phyloP scores from a whole-genome alignment of 2,113 vertebrate genomes.

The Calidris pygmaea region DNA sequence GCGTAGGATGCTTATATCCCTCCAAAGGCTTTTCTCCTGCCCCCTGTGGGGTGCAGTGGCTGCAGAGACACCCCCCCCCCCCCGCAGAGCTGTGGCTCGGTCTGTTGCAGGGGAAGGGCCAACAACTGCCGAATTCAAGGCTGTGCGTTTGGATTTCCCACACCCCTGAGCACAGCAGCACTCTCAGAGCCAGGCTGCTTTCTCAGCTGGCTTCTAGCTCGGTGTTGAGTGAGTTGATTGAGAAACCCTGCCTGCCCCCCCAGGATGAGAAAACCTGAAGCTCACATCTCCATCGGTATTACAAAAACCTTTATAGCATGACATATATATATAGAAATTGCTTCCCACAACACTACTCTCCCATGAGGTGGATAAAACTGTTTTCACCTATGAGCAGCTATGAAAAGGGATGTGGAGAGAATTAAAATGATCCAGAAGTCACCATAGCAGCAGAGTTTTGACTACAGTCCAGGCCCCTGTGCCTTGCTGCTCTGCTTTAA shows the following conservation, averaged over 20 bases:
- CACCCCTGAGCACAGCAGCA: background rate
- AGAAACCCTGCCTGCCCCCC: background rate
- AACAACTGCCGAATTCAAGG: background rate
- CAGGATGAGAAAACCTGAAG: background rate
- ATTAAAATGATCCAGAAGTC: background rate
- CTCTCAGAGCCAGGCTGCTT: background rate
- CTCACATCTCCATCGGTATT: background rate
- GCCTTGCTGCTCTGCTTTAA: background rate
- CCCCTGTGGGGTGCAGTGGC: rapidly evolving
- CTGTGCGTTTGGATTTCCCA: background rate
- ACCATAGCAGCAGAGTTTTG: background rate
- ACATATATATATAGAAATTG: background rate
- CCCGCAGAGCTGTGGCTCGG: background rate
- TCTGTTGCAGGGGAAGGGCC: background rate
- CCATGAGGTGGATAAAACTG: background rate
- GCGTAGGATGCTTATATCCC: rapidly evolving
- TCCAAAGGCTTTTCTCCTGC: background rate
- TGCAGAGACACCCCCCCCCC: background rate
- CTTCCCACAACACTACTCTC: background rate
- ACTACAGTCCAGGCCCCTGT: background rate
- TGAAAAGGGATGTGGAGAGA: background rate
- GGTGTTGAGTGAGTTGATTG: background rate
- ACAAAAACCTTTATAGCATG: background rate
- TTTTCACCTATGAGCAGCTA: background rate
- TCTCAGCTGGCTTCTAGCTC: background rate